Conservation (phyloP, 2,888 invertebrate genomes). For the Mesoligia furuncula region DNA sequence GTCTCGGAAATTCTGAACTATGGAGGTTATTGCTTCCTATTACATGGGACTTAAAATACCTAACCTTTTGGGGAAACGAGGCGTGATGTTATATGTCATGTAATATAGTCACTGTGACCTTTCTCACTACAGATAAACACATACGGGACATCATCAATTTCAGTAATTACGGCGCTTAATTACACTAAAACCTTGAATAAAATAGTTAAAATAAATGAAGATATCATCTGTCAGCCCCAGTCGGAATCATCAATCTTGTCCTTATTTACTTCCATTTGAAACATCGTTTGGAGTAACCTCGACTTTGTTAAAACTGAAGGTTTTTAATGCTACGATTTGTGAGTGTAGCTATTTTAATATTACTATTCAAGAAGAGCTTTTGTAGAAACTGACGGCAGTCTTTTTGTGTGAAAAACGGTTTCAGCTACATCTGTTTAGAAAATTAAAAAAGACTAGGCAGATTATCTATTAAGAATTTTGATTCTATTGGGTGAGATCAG, state of each 20-base stretch:
- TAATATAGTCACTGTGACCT: constrained; percentile 13
- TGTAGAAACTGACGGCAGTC: not conserved
- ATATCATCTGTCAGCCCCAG: constrained; percentile 38
- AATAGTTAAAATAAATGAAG: constrained; percentile 48
- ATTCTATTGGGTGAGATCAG: not conserved
- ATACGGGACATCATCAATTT: constrained; percentile 48
- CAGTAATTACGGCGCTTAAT: constrained; percentile 43
- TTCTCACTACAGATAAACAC: constrained; percentile 11
- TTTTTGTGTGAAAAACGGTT: not conserved
- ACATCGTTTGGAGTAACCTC: constrained; percentile 25
- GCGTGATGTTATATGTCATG: not conserved
- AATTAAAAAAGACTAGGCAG: not conserved
- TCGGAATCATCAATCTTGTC: constrained; percentile 51
- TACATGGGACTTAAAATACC: not conserved
- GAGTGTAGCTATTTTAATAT: not conserved
- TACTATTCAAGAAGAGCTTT: not conserved
- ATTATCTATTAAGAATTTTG: not conserved
- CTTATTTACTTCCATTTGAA: constrained; percentile 40
- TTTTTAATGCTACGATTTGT: not conserved
- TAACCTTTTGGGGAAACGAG: not conserved
- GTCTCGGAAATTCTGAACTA: too few species aligned
- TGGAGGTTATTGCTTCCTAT: too few species aligned
- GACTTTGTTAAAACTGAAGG: constrained; percentile 22
- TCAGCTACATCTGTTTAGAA: not conserved
- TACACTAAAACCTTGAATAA: constrained; percentile 54